Evolutionary conservation across 1,140 invertebrate genomes (phyloP), one percentile per base, ranked within the genome.

Genomic region (Heliconius hermathena): DNA sequence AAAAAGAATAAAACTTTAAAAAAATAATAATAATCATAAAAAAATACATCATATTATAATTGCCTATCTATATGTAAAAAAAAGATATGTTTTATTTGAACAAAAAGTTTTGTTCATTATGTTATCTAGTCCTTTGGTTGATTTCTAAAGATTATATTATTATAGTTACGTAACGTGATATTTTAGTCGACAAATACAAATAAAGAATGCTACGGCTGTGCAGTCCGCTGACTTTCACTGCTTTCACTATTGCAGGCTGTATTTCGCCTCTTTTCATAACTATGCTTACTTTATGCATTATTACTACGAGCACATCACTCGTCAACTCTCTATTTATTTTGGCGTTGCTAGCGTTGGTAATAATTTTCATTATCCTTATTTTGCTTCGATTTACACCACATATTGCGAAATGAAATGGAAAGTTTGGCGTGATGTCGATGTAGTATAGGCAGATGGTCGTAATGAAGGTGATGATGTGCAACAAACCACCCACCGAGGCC

Each of bases 281-380:
- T 83, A 81, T 85, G 72, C 77, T 81, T 81, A 82, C 84, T 85
- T 87, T 84, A 83, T 85, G 66, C 80, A 83, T 83, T 86, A 81
- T 81, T 71, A 73, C 85, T 79, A 71, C 79, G 84, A 77, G 77
- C 60, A 74, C 85, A 29, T 66, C 60, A 85, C 79, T 80, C 80
- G 82, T 54, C 81, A 84, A 88, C 92, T 94, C 92, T 94, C 92
- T 93, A 92, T 94, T 93, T 93, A 88, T 92, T 89, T 91, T 88
- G 86, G 87, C 87, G 82, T 79, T 77, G 85, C 82, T 89, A 88
- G 90, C 89, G 89, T 91, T 91, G 81, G 88, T 82, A 85, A 88
- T 88, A 84, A 88, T 91, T 89, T 88, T 88, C 84, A 88, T 90
- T 88, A 87, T 91, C 86, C 88, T 92, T 92, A 91, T 90, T 91